phyloP scores from a whole-genome alignment of 2,113 vertebrate species.

The Triplophysa dalaica region DNA sequence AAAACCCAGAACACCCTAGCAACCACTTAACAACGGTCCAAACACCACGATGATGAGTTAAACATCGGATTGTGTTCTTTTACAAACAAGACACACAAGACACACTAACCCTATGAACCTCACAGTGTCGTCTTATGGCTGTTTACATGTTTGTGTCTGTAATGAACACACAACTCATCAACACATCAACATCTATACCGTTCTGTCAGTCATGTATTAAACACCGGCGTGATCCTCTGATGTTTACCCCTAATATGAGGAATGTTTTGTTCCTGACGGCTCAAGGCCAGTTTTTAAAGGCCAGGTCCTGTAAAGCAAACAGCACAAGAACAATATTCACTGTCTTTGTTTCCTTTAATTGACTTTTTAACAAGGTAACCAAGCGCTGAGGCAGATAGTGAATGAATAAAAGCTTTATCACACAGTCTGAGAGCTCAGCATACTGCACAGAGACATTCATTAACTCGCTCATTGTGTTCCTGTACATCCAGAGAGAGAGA shows the following conservation, averaged over 20 bases:
- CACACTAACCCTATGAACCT: too few relatives aligned
- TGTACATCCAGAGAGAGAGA: slow-evolving; percentile 33
- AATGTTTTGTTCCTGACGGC: slow-evolving; percentile 20
- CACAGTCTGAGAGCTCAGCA: slow-evolving; percentile 40
- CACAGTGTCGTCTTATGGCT: too few relatives aligned
- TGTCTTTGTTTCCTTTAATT: slow-evolving; percentile 72
- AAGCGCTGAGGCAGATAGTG: slow-evolving; percentile 63
- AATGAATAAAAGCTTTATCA: slow-evolving; percentile 47
- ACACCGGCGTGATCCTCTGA: background rate
- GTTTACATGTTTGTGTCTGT: too few relatives aligned
- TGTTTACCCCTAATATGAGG: background rate
- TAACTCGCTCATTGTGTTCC: slow-evolving; percentile 46
- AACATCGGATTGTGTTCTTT: too few relatives aligned
- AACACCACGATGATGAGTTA: too few relatives aligned
- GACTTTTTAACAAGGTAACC: slow-evolving; percentile 74
- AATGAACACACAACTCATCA: too few relatives aligned
- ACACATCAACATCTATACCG: too few relatives aligned
- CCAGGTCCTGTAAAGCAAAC: slow-evolving; percentile 51
- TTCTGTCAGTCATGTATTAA: too few relatives aligned
- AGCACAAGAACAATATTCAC: slow-evolving; percentile 53
- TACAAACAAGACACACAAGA: too few relatives aligned
- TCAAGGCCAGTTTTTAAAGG: slow-evolving; percentile 53
- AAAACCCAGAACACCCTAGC: too few relatives aligned
- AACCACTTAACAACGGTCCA: too few relatives aligned
- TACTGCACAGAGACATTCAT: slow-evolving; percentile 47